phyloP scores from a whole-genome alignment of 2,113 vertebrate genomes.

The Heterocephalus glaber region DNA sequence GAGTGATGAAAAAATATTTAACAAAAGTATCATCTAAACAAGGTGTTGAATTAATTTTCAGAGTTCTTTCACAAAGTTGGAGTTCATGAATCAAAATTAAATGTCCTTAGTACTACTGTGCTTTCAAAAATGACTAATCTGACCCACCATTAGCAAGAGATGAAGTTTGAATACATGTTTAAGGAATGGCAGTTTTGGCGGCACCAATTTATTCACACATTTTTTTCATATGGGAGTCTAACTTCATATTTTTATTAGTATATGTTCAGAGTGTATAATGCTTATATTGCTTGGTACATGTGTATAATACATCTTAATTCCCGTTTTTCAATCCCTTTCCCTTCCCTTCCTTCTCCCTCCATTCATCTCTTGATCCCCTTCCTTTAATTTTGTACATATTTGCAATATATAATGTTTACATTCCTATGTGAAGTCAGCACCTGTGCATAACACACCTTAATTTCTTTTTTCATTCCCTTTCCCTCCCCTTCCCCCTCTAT shows the following conservation, averaged over 20 bases:
- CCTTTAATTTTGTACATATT: background rate
- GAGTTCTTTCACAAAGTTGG: background rate
- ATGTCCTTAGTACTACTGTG: background rate
- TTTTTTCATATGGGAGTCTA: background rate
- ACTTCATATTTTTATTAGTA: background rate
- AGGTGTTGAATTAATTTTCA: background rate
- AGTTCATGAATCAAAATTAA: background rate
- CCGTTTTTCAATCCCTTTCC: background rate
- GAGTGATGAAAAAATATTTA: background rate
- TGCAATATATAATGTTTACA: background rate
- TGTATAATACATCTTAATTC: background rate
- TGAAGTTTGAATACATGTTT: background rate
- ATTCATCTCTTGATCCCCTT: background rate
- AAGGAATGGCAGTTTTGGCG: background rate
- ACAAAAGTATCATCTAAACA: background rate
- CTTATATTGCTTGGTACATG: background rate
- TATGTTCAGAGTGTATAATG: background rate
- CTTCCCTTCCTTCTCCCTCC: background rate
- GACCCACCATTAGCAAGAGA: background rate
- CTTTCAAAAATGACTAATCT: conserved; percentile 2
- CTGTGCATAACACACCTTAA: background rate
- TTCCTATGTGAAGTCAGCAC: background rate
- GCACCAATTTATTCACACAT: background rate
- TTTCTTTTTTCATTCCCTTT: background rate
- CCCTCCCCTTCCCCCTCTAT: background rate